Base-by-base conservation (phyloP, 2,888 invertebrate genomes). In the Rotaria magnacalcarata region DNA sequence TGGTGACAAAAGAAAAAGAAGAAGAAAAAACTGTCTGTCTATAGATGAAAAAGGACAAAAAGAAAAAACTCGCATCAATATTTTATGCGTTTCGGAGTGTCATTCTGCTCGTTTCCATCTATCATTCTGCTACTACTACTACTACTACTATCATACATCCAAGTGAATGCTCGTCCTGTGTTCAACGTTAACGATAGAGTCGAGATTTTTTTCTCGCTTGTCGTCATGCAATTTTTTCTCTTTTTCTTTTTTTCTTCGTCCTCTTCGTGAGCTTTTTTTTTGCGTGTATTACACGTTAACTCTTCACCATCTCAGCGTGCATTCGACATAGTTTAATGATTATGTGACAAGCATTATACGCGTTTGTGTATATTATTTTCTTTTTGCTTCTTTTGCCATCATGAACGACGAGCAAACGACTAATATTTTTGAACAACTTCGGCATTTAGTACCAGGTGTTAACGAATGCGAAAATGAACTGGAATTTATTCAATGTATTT, bases 321-420 rank as follows among this genome's bases (percentile, higher is more conserved):
- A 27, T 67, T 67, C 67, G 67, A 67, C 67, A 67, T 67, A 67
- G 67, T 67, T 67, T 67, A 34, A 67, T 34, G 67, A 67, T 67
- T 67, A 67, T 67, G 67, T 67, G 67, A 67, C 67, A 67, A 67
- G 34, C 67, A 67, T 67, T 34, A 10, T 27, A 34, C 67, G 67
- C 34, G 16, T 52, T 4, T 52, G 4, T 52, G 14, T 52, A 52
- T 52, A 16, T 52, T 27, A 34, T 34, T 34, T 34, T 14, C 10
- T 34, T 67, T 67, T 16, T 60, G 27, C 34, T 16, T 34, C 10
- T 67, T 67, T 67, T 16, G 2, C 34, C 27, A 67, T 67, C 5
- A 67, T 67, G 67, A 67, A 67, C 67, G 67, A 67, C 67, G 67
- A 67, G 14, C 67, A 67, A 16, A 34, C 27, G 0, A 67, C 27